Evolutionary conservation across 2,888 invertebrate genomes (phyloP).

Genomic region (Artemia sinica): DNA sequence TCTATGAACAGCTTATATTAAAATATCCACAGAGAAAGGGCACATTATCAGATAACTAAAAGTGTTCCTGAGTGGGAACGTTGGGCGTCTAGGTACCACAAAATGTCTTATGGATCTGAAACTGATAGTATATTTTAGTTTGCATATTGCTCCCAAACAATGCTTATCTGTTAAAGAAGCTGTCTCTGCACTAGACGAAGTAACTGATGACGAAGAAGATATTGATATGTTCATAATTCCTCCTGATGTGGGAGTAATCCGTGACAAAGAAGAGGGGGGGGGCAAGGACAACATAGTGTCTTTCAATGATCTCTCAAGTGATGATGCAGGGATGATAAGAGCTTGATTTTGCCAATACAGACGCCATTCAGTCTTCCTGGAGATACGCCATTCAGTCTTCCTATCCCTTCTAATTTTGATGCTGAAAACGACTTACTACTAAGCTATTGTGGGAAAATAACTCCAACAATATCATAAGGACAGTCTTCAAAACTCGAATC

Average conservation of each 20-base stretch:
- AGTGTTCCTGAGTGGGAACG: constrained; percentile 2
- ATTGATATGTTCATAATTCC: too few species aligned
- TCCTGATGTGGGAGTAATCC: too few species aligned
- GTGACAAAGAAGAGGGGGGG: neutral
- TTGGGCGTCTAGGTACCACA: constrained; percentile 4
- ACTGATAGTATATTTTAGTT: too few species aligned
- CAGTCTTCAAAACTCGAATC: too few species aligned
- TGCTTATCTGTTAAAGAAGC: neutral
- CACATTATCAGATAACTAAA: constrained; percentile 1
- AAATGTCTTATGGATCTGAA: too few species aligned
- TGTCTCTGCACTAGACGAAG: too few species aligned
- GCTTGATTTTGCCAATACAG: neutral
- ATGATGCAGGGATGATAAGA: constrained; percentile 2
- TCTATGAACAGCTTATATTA: neutral
- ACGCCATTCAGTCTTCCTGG: neutral
- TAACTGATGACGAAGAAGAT: too few species aligned
- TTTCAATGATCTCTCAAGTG: neutral
- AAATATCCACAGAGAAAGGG: neutral
- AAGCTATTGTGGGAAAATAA: too few species aligned
- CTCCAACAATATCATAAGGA: too few species aligned
- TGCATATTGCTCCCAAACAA: too few species aligned
- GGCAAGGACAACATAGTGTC: neutral
- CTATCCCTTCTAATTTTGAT: neutral
- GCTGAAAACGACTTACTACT: too few species aligned
- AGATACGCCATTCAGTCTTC: neutral